Conservation (phyloP, 2,797 vertebrate species). For the Enteromius trimaculatus region DNA sequence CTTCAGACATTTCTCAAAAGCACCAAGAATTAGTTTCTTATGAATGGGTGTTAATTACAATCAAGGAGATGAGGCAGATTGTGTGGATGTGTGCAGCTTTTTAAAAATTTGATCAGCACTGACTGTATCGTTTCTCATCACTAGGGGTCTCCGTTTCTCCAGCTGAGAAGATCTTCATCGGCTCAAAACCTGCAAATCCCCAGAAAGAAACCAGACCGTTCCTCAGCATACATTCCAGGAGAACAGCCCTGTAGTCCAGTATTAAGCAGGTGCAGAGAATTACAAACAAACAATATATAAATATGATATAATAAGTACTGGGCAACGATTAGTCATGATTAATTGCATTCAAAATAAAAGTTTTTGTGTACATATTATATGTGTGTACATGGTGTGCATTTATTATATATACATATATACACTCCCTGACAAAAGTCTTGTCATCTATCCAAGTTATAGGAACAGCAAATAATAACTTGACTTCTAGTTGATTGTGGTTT, state of each 20-base stretch:
- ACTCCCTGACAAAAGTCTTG: too few species aligned
- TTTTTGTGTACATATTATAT: too few species aligned
- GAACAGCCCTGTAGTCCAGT: conserved; percentile 58
- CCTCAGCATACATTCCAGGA: conserved; percentile 76
- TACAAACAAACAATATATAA: neutral
- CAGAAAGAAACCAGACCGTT: conserved; percentile 75
- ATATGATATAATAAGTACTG: neutral
- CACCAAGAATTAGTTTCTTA: neutral
- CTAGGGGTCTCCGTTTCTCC: conserved; percentile 81
- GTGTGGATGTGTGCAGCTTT: neutral
- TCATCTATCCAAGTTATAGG: too few species aligned
- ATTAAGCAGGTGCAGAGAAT: conserved; percentile 69
- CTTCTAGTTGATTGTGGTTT: too few species aligned
- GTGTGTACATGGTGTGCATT: too few species aligned
- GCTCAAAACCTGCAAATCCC: conserved; percentile 78
- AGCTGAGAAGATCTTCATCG: conserved; percentile 79
- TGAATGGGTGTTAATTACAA: neutral
- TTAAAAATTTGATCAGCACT: neutral
- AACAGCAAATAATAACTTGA: too few species aligned
- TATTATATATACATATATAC: too few species aligned
- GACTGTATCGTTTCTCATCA: conserved; percentile 58
- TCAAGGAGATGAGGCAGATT: neutral
- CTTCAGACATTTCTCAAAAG: neutral
- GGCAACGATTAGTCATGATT: too few species aligned
- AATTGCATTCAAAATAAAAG: too few species aligned